Evolutionary conservation across 2,888 invertebrate species (phyloP), one percentile per base, ranked within the genome.

Genomic region (Pyrochroa serraticornis): DNA sequence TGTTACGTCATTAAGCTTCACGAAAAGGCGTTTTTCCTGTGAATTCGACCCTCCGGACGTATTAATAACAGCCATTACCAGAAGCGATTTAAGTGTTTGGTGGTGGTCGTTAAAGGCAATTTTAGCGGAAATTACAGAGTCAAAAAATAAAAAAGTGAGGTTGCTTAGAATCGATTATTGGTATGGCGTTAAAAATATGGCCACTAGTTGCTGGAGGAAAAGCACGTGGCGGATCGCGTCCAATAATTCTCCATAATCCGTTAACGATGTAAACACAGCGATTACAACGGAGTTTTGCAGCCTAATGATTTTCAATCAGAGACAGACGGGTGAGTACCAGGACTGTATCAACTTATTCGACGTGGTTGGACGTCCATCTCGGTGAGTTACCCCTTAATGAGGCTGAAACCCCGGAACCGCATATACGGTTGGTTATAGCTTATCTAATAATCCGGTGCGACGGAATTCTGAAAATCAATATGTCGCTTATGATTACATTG

Each of bases 381-480:
- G 22, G 22, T 2, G 2, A 22, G 22, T 22, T 22, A 22, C 22
- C 22, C 22, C 22, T 22, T 22, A 22, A 22, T 5, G 22, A 22
- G 22, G 22, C 22, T 22, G 5, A 22, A 22, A 22, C 7, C 32
- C 42, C 30, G 42, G 6, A 42, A n/a, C 41, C 41, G 9, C 31
- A 41, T 2, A 41, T 41, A 22, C 22, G 10, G n/a, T 41, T 42
- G 30, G 31, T 10, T 42, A 6, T 10, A 8, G 31, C 42, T 42
- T 42, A 42, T 42, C 42, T 30, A 42, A 42, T 42, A 31, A 42
- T 42, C 22, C 42, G 8, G 30, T 6, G 9, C 7, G 42, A 31
- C 31, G 7, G 7, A 42, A n/a, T 42, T 2, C 42, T 31, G 42
- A 42, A 42, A 42, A 42, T 42, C 42, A 42, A 42, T 42, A 31